phyloP scores from a whole-genome alignment of 2,797 vertebrate genomes.

The Crax fasciolata region DNA sequence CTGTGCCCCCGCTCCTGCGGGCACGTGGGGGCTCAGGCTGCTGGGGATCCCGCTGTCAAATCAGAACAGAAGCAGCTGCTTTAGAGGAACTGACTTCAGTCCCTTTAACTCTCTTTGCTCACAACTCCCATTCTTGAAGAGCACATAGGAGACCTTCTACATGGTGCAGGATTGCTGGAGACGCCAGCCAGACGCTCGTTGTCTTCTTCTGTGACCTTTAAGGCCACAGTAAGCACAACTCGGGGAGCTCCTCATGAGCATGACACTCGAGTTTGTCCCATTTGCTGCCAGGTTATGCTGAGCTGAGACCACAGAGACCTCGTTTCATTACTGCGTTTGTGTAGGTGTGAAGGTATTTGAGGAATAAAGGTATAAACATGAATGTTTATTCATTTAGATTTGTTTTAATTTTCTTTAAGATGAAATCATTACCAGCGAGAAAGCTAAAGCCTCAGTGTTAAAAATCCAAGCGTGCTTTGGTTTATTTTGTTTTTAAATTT shows the following conservation, averaged over 20 bases:
- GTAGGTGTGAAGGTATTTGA: constrained; percentile 44
- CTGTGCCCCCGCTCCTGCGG: neutral
- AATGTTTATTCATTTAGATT: constrained; percentile 38
- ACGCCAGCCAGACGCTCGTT: neutral
- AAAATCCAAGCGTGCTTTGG: neutral
- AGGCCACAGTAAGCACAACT: neutral
- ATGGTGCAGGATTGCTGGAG: neutral
- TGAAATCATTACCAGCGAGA: neutral
- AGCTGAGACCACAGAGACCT: constrained; percentile 22
- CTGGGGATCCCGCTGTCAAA: neutral
- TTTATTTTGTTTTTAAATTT: neutral
- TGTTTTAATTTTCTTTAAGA: constrained; percentile 21
- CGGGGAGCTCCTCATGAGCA: neutral
- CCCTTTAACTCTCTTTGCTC: neutral
- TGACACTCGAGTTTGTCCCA: neutral
- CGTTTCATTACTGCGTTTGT: neutral
- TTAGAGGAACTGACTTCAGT: neutral
- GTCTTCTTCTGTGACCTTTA: neutral
- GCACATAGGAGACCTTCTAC: neutral
- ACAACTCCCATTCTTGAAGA: neutral
- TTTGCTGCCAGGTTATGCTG: neutral
- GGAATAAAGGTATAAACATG: neutral
- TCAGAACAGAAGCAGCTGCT: neutral
- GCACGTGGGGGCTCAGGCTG: fast-evolving
- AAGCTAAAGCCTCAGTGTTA: constrained; percentile 8